Evolutionary conservation across 2,113 vertebrate species (phyloP).

Genomic region (Lycocorax pyrrhopterus): DNA sequence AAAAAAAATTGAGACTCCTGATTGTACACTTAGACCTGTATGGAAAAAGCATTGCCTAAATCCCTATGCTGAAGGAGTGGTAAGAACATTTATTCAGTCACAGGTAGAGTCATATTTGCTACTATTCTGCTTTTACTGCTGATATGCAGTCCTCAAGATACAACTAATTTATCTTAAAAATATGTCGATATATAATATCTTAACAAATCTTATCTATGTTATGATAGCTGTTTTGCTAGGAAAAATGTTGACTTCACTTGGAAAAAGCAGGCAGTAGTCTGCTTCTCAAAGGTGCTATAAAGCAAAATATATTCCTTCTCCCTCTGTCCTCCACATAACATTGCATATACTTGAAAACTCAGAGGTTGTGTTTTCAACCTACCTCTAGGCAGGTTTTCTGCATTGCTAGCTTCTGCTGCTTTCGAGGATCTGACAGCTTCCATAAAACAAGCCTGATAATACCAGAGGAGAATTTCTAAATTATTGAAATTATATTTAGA

Average conservation of each 20-base stretch:
- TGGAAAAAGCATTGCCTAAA: not conserved
- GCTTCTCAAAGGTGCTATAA: not conserved
- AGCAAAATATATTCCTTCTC: not conserved
- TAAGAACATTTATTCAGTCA: not conserved
- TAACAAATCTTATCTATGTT: not conserved
- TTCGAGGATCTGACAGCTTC: not conserved
- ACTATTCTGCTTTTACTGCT: not conserved
- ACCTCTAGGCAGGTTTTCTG: not conserved
- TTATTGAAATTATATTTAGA: not conserved
- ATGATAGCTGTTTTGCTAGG: not conserved
- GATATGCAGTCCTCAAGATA: not conserved
- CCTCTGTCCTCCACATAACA: not conserved
- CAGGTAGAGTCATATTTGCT: not conserved
- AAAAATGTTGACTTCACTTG: not conserved
- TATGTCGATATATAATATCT: not conserved
- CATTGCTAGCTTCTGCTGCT: not conserved
- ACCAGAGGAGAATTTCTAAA: not conserved
- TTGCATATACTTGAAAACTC: not conserved
- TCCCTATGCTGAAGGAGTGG: not conserved
- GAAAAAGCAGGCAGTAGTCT: not conserved
- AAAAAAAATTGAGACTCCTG: not conserved
- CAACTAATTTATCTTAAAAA: not conserved
- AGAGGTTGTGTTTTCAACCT: not conserved
- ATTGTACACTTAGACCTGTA: not conserved
- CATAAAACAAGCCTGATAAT: not conserved